These are phyloP conservation scores for Babyrousa celebensis DNA, from an alignment of 2,797 vertebrate species.

Conservation along the genomic window DNA sequence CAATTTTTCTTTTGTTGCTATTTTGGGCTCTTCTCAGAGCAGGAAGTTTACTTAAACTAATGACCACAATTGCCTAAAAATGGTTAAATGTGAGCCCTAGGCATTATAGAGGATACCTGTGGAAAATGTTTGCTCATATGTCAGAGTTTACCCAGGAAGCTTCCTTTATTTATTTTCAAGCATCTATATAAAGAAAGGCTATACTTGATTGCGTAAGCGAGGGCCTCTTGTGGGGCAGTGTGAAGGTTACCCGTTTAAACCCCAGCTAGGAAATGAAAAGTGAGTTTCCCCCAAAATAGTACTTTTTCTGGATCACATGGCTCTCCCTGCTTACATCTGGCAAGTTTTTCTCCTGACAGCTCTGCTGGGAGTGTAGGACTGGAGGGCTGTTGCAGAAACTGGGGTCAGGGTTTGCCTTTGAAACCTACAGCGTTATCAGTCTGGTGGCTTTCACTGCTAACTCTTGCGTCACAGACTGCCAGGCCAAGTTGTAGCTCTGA, in stretches of 20 bases:
- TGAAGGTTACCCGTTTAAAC: conserved; percentile 64
- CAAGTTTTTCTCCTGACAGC: background rate
- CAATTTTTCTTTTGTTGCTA: conserved; percentile 85
- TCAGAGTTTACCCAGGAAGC: conserved; percentile 77
- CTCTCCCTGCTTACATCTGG: conserved; percentile 2
- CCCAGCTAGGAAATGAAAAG: conserved; percentile 74
- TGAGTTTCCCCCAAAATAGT: background rate
- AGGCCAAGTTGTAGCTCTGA: conserved; percentile 8
- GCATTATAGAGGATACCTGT: conserved; percentile 79
- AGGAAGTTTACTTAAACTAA: conserved; percentile 87
- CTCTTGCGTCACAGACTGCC: background rate
- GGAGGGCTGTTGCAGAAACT: background rate
- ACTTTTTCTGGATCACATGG: conserved; percentile 31
- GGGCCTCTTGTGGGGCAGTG: background rate
- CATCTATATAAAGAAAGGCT: conserved; percentile 83
- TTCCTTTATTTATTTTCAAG: conserved; percentile 83
- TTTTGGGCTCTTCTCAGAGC: conserved; percentile 79
- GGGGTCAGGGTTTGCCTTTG: conserved; percentile 15
- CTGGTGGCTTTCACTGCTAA: background rate
- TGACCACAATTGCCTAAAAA: conserved; percentile 80
- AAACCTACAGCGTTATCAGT: background rate
- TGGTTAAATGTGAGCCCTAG: conserved; percentile 76
- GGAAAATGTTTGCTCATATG: conserved; percentile 79
- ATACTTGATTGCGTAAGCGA: background rate
- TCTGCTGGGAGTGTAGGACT: background rate